Conservation (phyloP, 2,113 vertebrate genomes). For the Anolis carolinensis region DNA sequence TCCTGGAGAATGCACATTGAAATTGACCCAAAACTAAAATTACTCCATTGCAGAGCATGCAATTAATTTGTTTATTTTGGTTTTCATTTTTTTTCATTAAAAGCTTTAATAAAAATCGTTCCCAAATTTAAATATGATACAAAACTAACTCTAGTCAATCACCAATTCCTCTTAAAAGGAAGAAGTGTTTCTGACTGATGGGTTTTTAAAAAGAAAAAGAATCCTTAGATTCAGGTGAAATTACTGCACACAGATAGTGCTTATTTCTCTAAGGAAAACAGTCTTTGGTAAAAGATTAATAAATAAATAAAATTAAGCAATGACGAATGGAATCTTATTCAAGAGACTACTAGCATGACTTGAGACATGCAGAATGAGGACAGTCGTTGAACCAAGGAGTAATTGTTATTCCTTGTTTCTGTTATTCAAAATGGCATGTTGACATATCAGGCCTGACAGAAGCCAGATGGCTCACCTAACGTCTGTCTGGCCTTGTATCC, state of each 20-base stretch:
- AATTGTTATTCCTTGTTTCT: slow-evolving; percentile 10
- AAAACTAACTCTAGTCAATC: slow-evolving; percentile 40
- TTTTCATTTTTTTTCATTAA: slow-evolving; percentile 31
- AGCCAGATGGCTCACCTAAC: slow-evolving; percentile 21
- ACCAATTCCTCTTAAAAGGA: slow-evolving; percentile 1
- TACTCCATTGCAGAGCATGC: background rate
- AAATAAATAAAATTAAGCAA: background rate
- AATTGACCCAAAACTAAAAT: slow-evolving; percentile 40
- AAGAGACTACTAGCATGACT: slow-evolving; percentile 28
- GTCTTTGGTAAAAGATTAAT: background rate
- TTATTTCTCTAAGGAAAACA: background rate
- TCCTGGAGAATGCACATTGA: slow-evolving; percentile 26
- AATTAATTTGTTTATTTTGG: slow-evolving; percentile 26
- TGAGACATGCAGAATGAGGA: slow-evolving; percentile 22
- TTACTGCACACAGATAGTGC: slow-evolving; percentile 24
- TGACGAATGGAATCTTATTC: slow-evolving; percentile 38
- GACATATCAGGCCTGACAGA: slow-evolving; percentile 28
- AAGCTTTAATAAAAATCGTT: background rate
- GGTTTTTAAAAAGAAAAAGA: background rate
- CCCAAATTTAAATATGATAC: slow-evolving; percentile 20
- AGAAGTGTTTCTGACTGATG: background rate
- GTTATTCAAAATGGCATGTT: slow-evolving; percentile 23
- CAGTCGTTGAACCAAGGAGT: slow-evolving; percentile 28
- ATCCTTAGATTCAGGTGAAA: slow-evolving; percentile 29
- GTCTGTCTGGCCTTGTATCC: slow-evolving; percentile 13